Base-by-base conservation (phyloP, 2,888 invertebrate genomes). In the Pseudococcus viburni region DNA sequence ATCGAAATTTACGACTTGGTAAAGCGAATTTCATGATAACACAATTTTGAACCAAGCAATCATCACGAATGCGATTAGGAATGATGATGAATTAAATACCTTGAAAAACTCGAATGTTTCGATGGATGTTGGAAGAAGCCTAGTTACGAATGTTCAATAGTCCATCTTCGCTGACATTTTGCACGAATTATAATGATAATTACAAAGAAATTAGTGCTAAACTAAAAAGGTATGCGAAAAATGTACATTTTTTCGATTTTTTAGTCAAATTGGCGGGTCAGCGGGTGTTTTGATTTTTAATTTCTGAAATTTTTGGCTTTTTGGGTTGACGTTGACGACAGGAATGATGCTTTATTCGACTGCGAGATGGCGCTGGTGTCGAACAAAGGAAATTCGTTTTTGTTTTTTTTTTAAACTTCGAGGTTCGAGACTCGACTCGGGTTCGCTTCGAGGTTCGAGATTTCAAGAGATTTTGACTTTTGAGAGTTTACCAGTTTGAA, bases 251-350 rank as follows among this genome's bases (percentile, higher is more conserved):
- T 64, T 64, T 8, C 64, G 11, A 51, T 8, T 51, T 51, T 51
- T 51, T 51, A 4, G 11, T 68, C 68, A 68, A 68, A 26, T 68
- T 68, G 68, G 68, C 68, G 68, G 64, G 19, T 68, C 26, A 19
- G 68, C 68, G 68, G 64, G 19, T 19, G 64, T 64, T 64, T 64
- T 22, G n/a, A 4, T 19, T 64, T 64, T 64, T 22, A 6, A 64
- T 19, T 64, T 64, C 19, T 2, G 0, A 64, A 19, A 64, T n/a
- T 64, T 59, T 59, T 9, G 64, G n/a, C 19, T 51, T 51, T 51
- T 51, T 15, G 19, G 15, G 15, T 51, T 12, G 15, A 46, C 8
- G 12, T 46, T 46, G 3, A 42, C 15, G 12, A 9, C 12, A 48
- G 0, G 11, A 51, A 51, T 51, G 48, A 4, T 51, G 11, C 48